Evolutionary conservation across 2,113 vertebrate genomes (phyloP).

Genomic region (Otocyon megalotis): DNA sequence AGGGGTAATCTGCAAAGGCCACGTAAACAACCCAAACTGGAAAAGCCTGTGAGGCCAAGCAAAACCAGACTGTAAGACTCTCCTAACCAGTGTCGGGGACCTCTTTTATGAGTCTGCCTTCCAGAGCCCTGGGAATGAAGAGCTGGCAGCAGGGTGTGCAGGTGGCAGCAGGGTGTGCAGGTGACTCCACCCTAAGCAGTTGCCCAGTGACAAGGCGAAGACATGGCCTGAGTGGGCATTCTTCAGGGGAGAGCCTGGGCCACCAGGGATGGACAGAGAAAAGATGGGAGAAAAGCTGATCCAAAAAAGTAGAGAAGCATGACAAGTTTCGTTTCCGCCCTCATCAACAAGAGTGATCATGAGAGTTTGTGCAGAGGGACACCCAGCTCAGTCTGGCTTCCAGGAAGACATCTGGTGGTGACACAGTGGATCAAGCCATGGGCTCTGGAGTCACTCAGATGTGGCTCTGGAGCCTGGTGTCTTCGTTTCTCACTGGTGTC

Average conservation of each 20-base stretch:
- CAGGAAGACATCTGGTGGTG: not conserved
- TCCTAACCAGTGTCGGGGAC: slow-evolving; percentile 38
- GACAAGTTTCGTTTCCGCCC: not conserved
- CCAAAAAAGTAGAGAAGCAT: not conserved
- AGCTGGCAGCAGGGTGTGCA: not conserved
- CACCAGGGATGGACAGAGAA: not conserved
- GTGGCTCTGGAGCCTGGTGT: not conserved
- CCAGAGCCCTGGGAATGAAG: slow-evolving; percentile 14
- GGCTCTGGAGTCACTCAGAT: not conserved
- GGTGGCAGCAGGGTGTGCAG: not conserved
- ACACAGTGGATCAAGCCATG: not conserved
- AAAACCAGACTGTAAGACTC: slow-evolving; percentile 42
- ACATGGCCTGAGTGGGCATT: not conserved
- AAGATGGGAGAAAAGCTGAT: not conserved
- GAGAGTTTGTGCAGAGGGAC: not conserved
- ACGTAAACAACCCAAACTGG: slow-evolving; percentile 61
- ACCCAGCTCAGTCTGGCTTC: not conserved
- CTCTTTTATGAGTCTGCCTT: slow-evolving; percentile 29
- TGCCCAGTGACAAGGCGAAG: not conserved
- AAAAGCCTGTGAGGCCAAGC: slow-evolving; percentile 48
- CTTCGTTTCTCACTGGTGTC: not conserved
- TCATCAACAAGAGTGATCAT: not conserved
- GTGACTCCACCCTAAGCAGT: not conserved
- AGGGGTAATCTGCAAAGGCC: slow-evolving; percentile 65
- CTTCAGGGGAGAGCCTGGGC: not conserved